Base-by-base conservation (phyloP, 1,140 invertebrate species). In the Ceratosolen solmsi region DNA sequence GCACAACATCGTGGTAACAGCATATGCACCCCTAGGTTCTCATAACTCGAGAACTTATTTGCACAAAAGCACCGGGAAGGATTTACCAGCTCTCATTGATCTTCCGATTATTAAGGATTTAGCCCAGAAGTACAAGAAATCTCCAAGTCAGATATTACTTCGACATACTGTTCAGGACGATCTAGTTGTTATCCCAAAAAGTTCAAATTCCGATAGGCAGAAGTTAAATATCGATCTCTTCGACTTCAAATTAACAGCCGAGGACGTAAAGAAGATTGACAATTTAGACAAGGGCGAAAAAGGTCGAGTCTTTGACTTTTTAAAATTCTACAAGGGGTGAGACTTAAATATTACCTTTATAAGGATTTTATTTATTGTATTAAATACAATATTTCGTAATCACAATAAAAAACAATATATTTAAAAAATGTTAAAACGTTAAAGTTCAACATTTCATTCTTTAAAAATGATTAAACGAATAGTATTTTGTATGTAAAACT, bases 1-100 rank as follows among this genome's bases (percentile, higher is more conserved):
- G 3, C 92, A 95, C 82, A 93, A 94, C 33, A 96, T 98, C 33
- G 90, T 93, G 0, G 89, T 98, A 22, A 96, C 95, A 0, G 96
- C 96, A 0, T 98, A 98, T 87, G 95, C 95, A n/a, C 96, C 97
- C 0, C 88, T 98, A 0, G 97, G 95, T 0, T 95, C 95, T 1
- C 94, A 93, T 79, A 1, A 22, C 11, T 22, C 71, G 2, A 86
- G 90, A 79, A 91, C 89, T 83, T 89, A 88, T 65, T 88, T 79
- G 13, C 54, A 82, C 38, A 20, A 38, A 5, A 60, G 63, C 1
- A 80, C 60, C 0, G 93, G 90, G 41, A 86, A 92, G 46, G 92
- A 93, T 5, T 90, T 89, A 87, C 93, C 96, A 84, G 95, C 95
- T 1, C 90, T 96, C 33, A 86, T 97, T 56, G 92, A 94, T 27